phyloP scores from a whole-genome alignment of 2,797 vertebrate species.

The Rhynchonycteris naso region DNA sequence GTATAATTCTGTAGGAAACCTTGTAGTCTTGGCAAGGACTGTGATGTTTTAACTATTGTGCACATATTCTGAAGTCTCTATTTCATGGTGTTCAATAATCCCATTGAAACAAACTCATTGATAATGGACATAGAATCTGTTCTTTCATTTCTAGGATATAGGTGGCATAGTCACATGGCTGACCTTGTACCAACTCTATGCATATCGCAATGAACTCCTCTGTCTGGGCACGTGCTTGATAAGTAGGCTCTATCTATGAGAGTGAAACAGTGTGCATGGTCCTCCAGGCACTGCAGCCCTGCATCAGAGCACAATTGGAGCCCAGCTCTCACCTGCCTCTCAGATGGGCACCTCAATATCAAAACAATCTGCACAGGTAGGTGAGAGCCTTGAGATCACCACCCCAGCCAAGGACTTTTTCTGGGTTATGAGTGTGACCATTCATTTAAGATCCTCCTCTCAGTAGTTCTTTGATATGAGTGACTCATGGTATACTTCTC shows the following conservation, averaged over 20 bases:
- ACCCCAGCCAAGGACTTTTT: neutral
- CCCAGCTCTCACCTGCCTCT: neutral
- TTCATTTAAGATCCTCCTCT: neutral
- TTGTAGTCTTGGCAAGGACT: neutral
- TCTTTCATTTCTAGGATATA: neutral
- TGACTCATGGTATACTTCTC: neutral
- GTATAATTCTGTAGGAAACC: neutral
- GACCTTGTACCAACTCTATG: neutral
- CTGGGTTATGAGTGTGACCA: neutral
- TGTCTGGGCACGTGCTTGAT: neutral
- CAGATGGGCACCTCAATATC: neutral
- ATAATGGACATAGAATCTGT: neutral
- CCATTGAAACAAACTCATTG: neutral
- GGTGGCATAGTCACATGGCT: neutral
- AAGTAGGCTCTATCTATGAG: neutral
- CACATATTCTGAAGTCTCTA: neutral
- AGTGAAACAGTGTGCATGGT: neutral
- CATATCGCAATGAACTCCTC: neutral
- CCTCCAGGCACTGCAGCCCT: neutral
- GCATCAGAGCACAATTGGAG: neutral
- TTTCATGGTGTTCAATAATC: neutral
- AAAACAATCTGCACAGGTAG: neutral
- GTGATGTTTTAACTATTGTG: neutral
- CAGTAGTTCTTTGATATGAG: neutral
- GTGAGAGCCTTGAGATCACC: neutral